Evolutionary conservation across 2,797 vertebrate species (phyloP), one percentile per base, ranked within the genome.

Genomic region (Nyctibius grandis): DNA sequence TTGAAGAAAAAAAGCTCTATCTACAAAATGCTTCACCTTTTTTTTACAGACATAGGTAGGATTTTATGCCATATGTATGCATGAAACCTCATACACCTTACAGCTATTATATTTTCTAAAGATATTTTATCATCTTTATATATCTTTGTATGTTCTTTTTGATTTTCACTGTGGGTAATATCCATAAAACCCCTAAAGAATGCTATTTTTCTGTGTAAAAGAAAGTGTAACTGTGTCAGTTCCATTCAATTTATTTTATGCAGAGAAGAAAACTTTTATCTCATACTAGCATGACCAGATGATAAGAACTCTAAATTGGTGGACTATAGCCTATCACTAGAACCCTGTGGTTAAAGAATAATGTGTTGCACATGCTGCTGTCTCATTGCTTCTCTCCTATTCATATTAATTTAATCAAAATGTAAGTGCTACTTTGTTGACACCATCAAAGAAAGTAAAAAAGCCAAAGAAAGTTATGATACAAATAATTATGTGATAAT

Each of bases 261-360:
- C 56, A 91, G 78, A 95, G 89, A 94, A 97, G 20, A 50, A 95
- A 93, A 91, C 47, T 95, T 95, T 53, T 64, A 34, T 76, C 88
- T 82, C 34, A 38, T 79, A 50, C 45, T 72, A 82, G 28, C 47
- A 51, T 7, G 21, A 59, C 54, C 83, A 56, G 75, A 97, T 95
- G 75, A 97, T 95, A 95, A 96, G 89, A 97, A 47, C 54, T 95
- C 92, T 95, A 94, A 97, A 96, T 94, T 96, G 80, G 80, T 97
- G 91, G 91, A 88, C 85, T 93, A 64, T 53, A 95, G 83, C 86
- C 88, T 93, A 93, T 90, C 94, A 93, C 69, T 94, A 93, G 94
- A 92, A 91, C 45, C 38, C 94, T 83, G 45, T 92, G 77, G 70
- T 96, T 60, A 94, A 96, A 68, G 78, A 63, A 85, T 89, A 88